Evolutionary conservation across 2,888 invertebrate genomes (phyloP), one percentile per base, ranked within the genome.

Genomic region (Leptothorax acervorum): DNA sequence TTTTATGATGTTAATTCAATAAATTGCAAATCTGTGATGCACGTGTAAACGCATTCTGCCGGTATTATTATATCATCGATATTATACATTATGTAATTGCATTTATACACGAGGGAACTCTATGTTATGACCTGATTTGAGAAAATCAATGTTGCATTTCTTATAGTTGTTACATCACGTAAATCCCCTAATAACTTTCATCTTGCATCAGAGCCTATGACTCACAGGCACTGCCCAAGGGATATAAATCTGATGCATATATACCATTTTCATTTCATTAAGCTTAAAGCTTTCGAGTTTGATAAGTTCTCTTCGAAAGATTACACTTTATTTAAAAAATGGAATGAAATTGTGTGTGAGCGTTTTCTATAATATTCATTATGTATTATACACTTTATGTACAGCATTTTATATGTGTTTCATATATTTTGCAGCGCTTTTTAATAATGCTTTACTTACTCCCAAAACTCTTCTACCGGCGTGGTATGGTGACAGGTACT

Each of bases 391-490:
- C 9, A 3, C 2, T n/a, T 35, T 31, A 28, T 12, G n/a, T 2
- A 5, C 9, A 63, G 3, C 15, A 65, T 48, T 75, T 75, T 63
- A 45, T 63, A 45, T n/a, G 31, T n/a, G 3, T 48, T 45, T 62
- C 45, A 39, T 39, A 39, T 39, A 42, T 66, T 18, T 65, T 23
- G 15, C 18, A 42, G 39, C 9, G 39, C 2, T 39, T 66, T 28
- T 48, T 51, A 71, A 18, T 63, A 42, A 42, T 68, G 11, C 35
- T 81, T 53, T 85, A 93, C 96, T 95, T 93, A 96, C 96, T 96
- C 96, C 95, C 96, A 96, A 93, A 95, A 96, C 93, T 96, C 96
- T 92, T 96, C 96, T 4, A 96, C 96, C 1, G 96, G 95, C 4
- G 96, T 95, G 1, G 95, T 94, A 35, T 93, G 93, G 57, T 92